Evolutionary conservation across 1,140 invertebrate genomes (phyloP), one percentile per base, ranked within the genome.

Genomic region (Streblospio benedicti): DNA sequence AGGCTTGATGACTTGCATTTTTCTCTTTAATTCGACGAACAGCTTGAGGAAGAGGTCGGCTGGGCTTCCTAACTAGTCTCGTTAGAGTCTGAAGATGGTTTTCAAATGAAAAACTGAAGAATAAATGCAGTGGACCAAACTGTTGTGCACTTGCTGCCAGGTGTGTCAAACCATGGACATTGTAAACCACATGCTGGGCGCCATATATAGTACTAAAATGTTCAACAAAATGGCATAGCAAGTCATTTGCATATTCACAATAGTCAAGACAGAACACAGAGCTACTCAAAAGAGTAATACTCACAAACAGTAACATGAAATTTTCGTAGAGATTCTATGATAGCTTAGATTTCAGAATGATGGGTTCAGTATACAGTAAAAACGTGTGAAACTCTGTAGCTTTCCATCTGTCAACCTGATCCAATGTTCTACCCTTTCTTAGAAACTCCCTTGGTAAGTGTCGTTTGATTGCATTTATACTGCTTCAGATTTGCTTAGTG

Each of bases 311-410:
- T 9, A n/a, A 38, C 35, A 38, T 9, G 9, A 38, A 38, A 38
- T 9, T 38, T 38, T 9, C n/a, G n/a, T 38, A 38, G 9, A 38
- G 9, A 38, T 38, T 38, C 9, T 38, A 9, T 9, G 35, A n/a
- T n/a, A 38, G n/a, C 35, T n/a, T 53, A 20, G 5, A 20, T 9
- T 49, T 55, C 14, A 38, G 28, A 3, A 55, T 31, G 6, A 55
- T 12, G 4, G 16, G 9, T 4, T 35, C 53, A 28, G 68, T 62
- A 65, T 76, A 77, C 9, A 76, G 54, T 31, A 77, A 53, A 69
- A 77, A 74, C 41, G 66, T 65, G 12, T 74, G 60, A 65, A 75
- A 73, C 63, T 78, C 73, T 5, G 72, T 77, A 14, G 75, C 72
- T 68, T 77, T 77, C 67, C 67, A 76, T 35, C 64, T 57, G 14